Evolutionary conservation across 2,888 invertebrate species (phyloP).

Genomic region (Oegoconia quadripuncta): DNA sequence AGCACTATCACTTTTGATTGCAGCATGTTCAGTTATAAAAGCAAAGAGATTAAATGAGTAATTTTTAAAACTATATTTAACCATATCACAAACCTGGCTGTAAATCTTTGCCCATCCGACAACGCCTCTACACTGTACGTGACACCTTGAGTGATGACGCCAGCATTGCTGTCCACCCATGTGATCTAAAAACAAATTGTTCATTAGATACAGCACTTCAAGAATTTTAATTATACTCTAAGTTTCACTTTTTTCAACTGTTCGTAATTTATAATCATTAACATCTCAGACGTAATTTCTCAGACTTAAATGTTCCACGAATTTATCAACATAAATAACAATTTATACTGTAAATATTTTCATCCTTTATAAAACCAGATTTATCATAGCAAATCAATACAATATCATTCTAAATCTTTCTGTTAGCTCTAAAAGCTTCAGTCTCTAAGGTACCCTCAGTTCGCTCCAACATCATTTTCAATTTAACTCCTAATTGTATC

Average conservation of each 20-base stretch:
- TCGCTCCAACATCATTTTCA: conserved; percentile 46
- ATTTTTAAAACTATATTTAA: not conserved
- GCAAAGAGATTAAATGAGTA: no score
- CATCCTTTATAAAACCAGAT: not conserved
- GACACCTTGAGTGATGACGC: conserved; percentile 89
- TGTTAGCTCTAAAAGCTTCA: conserved; percentile 1
- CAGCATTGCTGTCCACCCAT: conserved; percentile 94
- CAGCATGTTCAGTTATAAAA: no score
- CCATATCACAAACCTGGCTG: conserved; percentile 76
- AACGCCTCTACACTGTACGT: conserved; percentile 87
- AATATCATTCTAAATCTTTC: not conserved
- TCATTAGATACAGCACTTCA: not conserved
- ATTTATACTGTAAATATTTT: not conserved
- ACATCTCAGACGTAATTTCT: no score
- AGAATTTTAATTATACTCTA: no score
- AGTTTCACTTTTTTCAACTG: no score
- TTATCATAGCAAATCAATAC: not conserved
- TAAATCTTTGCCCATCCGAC: conserved; percentile 89
- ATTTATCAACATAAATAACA: no score
- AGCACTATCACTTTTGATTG: no score
- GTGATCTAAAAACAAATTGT: conserved; percentile 82
- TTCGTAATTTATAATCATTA: no score
- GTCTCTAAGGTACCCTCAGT: conserved; percentile 2
- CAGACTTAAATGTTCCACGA: no score
- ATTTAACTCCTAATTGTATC: conserved; percentile 55